Conservation (phyloP, 2,113 vertebrate species). For the Dryoscopus gambensis region DNA sequence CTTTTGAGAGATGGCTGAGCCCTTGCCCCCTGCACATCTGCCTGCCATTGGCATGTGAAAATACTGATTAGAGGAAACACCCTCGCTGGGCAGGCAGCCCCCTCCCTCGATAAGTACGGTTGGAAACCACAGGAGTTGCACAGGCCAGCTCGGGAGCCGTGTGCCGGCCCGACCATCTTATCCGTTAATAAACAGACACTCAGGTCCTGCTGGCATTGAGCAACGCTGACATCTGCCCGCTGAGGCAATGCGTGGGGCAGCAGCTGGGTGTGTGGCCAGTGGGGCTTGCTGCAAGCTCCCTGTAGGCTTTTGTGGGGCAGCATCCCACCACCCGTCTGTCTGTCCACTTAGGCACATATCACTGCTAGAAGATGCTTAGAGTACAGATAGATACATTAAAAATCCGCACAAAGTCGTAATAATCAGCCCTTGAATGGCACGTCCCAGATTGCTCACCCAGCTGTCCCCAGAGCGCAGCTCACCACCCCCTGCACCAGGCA, state of each 20-base stretch:
- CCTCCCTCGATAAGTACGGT: slow-evolving; percentile 62
- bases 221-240: slow-evolving; percentile 20
- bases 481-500: not conserved
- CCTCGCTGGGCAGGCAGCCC: slow-evolving; percentile 62
- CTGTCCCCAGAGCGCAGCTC: not conserved
- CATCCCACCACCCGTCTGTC: not conserved
- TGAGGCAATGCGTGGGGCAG: not conserved
- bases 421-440: not conserved
- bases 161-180: not conserved
- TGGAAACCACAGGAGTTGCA: slow-evolving; percentile 49
- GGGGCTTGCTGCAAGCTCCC: not conserved
- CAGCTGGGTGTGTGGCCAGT: not conserved
- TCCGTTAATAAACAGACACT: slow-evolving; percentile 39
- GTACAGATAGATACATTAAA: not conserved
- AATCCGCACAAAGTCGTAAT: not conserved
- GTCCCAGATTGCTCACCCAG: rapidly evolving
- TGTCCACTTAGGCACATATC: rapidly evolving
- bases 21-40: not conserved
- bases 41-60: slow-evolving; percentile 30
- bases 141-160: not conserved
- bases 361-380: not conserved
- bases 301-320: not conserved
- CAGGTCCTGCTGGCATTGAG: not conserved
- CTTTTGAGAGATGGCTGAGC: not conserved
- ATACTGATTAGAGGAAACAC: slow-evolving; percentile 67